Evolutionary conservation across 1,140 invertebrate species (phyloP), one percentile per base, ranked within the genome.

Genomic region (Heliconius nattereri): DNA sequence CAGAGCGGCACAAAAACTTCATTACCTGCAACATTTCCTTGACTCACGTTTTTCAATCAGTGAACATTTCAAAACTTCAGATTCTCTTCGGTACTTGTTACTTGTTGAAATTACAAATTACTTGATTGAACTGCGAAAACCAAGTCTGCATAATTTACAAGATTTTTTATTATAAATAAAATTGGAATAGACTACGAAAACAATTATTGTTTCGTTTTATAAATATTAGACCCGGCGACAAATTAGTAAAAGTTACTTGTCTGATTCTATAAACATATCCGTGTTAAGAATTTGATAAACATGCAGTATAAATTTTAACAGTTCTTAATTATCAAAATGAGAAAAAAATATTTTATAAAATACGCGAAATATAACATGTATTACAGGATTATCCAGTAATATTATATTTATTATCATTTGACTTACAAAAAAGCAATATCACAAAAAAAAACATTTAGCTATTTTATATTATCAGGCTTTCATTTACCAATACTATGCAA

Each of bases 31-130:
- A 84, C 54, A 78, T 85, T 87, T 87, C 85, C 85, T 88, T 89
- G 86, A 87, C 86, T 84, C 37, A 72, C 60, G 80, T 82, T 89
- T 89, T 87, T 86, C 80, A 87, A 87, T 86, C 86, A 81, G 71
- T 66, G 11, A 75, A 79, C 49, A 76, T 86, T 85, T 71, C 86
- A 80, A 89, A 81, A 85, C 73, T 57, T 16, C 13, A 75, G 71
- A 71, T 80, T 84, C 81, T 81, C 78, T 73, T 75, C 82, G 81
- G 77, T 78, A 82, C 74, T 32, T 52, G 74, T 85, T 78, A 80
- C 74, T 52, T 60, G 74, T 85, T 88, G 84, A 73, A 81, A 78
- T 57, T 78, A 76, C 74, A 75, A 71, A 76, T 26, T 20, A 76
- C 60, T 76, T 11, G 40, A 49, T 40, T 23, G 23, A 76, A 37